Evolutionary conservation across 1,140 invertebrate species (phyloP).

Genomic region (Aphaenogaster ashmeadi): DNA sequence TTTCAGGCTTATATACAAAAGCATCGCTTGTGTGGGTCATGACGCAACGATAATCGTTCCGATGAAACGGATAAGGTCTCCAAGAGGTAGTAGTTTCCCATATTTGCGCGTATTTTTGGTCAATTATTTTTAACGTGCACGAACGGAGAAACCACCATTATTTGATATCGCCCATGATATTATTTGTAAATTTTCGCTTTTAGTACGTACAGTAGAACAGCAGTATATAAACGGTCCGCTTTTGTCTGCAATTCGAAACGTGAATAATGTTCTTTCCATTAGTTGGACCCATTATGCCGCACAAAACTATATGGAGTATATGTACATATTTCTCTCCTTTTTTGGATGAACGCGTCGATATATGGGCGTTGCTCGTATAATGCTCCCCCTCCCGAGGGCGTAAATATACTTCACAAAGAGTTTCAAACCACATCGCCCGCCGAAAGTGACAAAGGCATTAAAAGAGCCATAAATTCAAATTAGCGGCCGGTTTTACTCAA

Average conservation of each 20-base stretch:
- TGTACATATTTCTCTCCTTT: slow-evolving; percentile 40
- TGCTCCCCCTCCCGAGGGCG: not conserved
- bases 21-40: not conserved
- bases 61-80: slow-evolving; percentile 30
- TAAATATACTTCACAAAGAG: slow-evolving; percentile 65
- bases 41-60: slow-evolving; percentile 40
- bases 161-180: slow-evolving; percentile 1
- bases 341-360: slow-evolving; percentile 47
- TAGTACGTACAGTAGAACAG: not conserved
- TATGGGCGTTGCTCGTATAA: not conserved
- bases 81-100: not conserved
- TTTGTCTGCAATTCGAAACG: slow-evolving; percentile 49
- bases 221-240: slow-evolving; percentile 15
- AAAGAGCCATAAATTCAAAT: slow-evolving; percentile 81
- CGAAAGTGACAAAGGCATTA: slow-evolving; percentile 70
- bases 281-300: slow-evolving; percentile 45
- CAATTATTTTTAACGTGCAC: slow-evolving; percentile 35
- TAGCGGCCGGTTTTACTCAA: slow-evolving; percentile 78
- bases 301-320: slow-evolving; percentile 17
- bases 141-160: not conserved
- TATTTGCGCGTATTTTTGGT: slow-evolving; percentile 12
- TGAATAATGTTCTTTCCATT: slow-evolving; percentile 57
- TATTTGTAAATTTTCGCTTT: slow-evolving; percentile 41
- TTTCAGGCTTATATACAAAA: not conserved
- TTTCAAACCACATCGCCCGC: slow-evolving; percentile 65